Conservation (phyloP, 2,113 vertebrate species). For the Centropus unirufus region DNA sequence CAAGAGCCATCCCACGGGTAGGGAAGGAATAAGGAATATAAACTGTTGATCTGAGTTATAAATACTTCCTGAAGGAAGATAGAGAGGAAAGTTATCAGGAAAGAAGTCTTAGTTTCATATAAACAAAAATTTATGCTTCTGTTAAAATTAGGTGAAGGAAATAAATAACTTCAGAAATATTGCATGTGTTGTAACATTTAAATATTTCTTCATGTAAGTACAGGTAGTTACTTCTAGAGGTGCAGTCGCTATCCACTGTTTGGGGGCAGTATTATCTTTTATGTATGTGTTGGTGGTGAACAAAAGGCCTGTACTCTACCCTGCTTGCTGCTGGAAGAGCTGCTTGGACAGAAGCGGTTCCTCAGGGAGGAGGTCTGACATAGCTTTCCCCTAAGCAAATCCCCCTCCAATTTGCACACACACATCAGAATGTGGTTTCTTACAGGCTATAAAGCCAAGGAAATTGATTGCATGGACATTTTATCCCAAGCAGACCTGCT, state of each 20-base stretch:
- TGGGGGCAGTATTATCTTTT: too few relatives aligned
- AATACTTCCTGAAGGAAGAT: neutral
- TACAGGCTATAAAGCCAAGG: neutral
- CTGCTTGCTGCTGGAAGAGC: neutral
- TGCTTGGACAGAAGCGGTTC: neutral
- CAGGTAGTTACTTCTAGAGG: neutral
- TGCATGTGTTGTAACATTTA: accelerated
- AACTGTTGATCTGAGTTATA: neutral
- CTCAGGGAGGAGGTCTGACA: neutral
- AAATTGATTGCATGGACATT: neutral
- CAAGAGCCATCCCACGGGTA: neutral
- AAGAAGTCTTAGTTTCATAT: neutral
- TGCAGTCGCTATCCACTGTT: neutral
- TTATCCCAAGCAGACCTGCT: neutral
- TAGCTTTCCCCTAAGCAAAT: too few relatives aligned
- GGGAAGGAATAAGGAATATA: neutral
- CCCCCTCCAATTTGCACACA: too few relatives aligned
- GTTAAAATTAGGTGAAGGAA: neutral
- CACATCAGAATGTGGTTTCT: neutral
- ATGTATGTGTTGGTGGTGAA: too few relatives aligned
- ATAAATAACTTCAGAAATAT: neutral
- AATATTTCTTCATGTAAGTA: neutral
- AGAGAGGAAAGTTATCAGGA: neutral
- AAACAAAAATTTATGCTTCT: neutral
- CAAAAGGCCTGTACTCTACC: neutral